Evolutionary conservation across 2,888 invertebrate genomes (phyloP).

Genomic region (Cremastinae sp.): DNA sequence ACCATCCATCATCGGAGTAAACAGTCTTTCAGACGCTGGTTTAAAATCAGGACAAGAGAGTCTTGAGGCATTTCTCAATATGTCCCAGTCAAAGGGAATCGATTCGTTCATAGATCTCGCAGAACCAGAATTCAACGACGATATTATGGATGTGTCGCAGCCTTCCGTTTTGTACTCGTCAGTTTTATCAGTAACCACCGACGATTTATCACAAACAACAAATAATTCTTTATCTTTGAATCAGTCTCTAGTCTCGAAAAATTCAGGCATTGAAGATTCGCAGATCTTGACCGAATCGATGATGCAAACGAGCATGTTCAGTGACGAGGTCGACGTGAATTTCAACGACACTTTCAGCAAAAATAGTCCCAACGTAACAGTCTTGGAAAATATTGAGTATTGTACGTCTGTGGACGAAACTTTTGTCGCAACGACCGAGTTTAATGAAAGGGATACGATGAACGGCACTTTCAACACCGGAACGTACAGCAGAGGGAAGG

Average conservation of each 20-base stretch:
- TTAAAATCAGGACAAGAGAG: slow-evolving; percentile 72
- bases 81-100: slow-evolving; percentile 74
- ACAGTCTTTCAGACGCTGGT: slow-evolving; percentile 23
- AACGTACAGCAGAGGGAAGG: not conserved
- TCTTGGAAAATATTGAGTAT: slow-evolving; percentile 46
- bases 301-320: slow-evolving; percentile 76
- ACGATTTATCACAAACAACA: slow-evolving; percentile 45
- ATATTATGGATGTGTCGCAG: slow-evolving; percentile 75
- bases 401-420: slow-evolving; percentile 31
- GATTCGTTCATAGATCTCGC: slow-evolving; percentile 76
- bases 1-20: slow-evolving; percentile 56
- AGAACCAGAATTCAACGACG: slow-evolving; percentile 73
- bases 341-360: slow-evolving; percentile 60
- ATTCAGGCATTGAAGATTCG: slow-evolving; percentile 66
- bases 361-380: slow-evolving; percentile 53
- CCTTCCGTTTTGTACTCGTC: slow-evolving; percentile 75
- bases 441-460: slow-evolving; percentile 5
- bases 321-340: slow-evolving; percentile 66
- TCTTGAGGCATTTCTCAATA: slow-evolving; percentile 76
- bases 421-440: slow-evolving; percentile 19
- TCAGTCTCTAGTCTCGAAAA: slow-evolving; percentile 37
- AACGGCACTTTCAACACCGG: slow-evolving; percentile 38
- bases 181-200: slow-evolving; percentile 58
- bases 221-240: slow-evolving; percentile 43
- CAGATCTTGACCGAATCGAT: slow-evolving; percentile 75